Base-by-base conservation (phyloP, 1,140 invertebrate genomes). In the Tetraneura akinire region DNA sequence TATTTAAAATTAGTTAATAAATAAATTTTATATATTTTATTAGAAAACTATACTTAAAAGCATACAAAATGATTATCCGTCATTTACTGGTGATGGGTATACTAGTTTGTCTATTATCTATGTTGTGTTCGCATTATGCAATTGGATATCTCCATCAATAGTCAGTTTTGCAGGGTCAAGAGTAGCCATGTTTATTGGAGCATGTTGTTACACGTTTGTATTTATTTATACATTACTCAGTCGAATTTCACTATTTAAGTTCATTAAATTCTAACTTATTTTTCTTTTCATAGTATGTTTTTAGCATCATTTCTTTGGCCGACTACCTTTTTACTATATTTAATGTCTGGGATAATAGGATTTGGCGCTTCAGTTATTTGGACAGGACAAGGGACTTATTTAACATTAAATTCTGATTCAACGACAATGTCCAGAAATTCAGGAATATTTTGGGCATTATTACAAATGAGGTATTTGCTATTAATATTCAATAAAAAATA, bases 361-460 rank as follows among this genome's bases (percentile, higher is more conserved):
- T 86, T 94, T 21, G 96, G 96, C 55, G 96, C 96, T 2, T 95
- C 96, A 10, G 87, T 94, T 29, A 92, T 93, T 57, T 95, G 93
- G 94, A 95, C 93, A 0, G 96, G 93, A 2, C 96, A 98, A 86
- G 97, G 96, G 8, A 96, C 93, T 83, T 98, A 96, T 85, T 87
- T 99, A 11, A 96, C 96, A 0, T 87, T 96, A 4, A 97, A 97
- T 87, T 97, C 95, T 78, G 91, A 93, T 82, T 85, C 89, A 0
- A 89, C 91, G 0, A 98, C 95, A 0, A 96, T 98, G 84, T 92
- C 93, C 3, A 89, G 96, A 83, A 98, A 98, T 86, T 95, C 95
- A 26, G 96, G 96, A 23, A 88, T 98, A 23, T 98, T 98, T 85
- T 98, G 96, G 96, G 96, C 96, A 1, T 42, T 66, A 32, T 66